Evolutionary conservation across 1,140 invertebrate genomes (phyloP), one percentile per base, ranked within the genome.

Genomic region (Drosophila kohkoa): DNA sequence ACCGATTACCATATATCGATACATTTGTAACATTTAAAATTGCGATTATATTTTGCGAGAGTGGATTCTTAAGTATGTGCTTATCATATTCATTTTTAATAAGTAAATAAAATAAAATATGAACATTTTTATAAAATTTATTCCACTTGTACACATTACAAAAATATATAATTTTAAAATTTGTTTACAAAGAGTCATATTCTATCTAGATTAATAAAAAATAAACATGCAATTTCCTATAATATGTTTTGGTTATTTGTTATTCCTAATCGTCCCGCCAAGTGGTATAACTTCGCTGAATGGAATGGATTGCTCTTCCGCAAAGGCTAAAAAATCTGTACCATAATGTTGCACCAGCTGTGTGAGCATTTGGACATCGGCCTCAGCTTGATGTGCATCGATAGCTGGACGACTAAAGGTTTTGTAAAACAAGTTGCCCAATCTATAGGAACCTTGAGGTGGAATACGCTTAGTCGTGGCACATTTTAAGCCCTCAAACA

Each of bases 361-460:
- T 15, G 95, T 91, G 4, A 95, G 90, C 87, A 93, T 93, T 7
- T 93, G 70, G 13, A 94, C 95, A 90, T 96, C 95, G 62, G 90
- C 92, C 82, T 96, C 95, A 16, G 95, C 95, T 35, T 89, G 89
- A 88, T 96, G 95, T 3, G 93, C 83, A 60, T 93, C 85, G 1
- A 68, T 25, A 1, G 93, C 80, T 15, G 92, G 72, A 41, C 85
- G 91, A 6, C 93, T 92, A 13, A 94, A 92, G 8, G 94, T 80
- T 46, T 93, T 92, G 58, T 93, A 83, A 81, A 93, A 95, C n/a
- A 96, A 70, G 75, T 91, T 92, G 8, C 38, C 41, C 32, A 96
- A 90, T 79, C 93, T 94, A 82, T 93, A 95, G 70, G 86, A 93
- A 8, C 80, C 60, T 35, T 87, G 92, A 48, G 91, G 81, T 2